Percentiles rank a stretch among this genome's conserved stretches.
Evolutionary conservation across 1,140 invertebrate genomes (phyloP).

Genomic region (Melitaea cinxia): DNA sequence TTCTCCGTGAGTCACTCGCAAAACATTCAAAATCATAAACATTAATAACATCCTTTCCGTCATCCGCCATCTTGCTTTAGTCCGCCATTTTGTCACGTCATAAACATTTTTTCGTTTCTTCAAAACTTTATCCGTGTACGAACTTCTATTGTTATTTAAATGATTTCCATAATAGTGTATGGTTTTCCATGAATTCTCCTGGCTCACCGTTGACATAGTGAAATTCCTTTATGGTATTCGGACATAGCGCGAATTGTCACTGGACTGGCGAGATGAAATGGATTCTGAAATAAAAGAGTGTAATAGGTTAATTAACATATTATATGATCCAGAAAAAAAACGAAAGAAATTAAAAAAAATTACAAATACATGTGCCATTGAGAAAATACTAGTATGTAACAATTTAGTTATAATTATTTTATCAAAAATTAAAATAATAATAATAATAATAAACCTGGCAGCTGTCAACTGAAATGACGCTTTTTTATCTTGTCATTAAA

Average conservation of each 20-base stretch:
- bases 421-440: too few relatives aligned
- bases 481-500: too few relatives aligned
- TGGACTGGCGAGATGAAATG: neutral
- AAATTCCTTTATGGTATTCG: conserved; percentile 42
- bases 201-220: conserved; percentile 67
- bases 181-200: conserved; percentile 29
- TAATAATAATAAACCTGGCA: too few relatives aligned
- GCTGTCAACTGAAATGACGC: too few relatives aligned
- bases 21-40: conserved; percentile 64
- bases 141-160: conserved; percentile 14
- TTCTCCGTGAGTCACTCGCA: conserved; percentile 54
- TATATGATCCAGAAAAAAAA: too few relatives aligned
- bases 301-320: neutral
- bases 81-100: conserved; percentile 42
- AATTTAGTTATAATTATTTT: too few relatives aligned
- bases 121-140: conserved; percentile 19
- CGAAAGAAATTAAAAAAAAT: too few relatives aligned
- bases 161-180: conserved; percentile 19
- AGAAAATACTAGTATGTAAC: too few relatives aligned
- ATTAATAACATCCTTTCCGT: conserved; percentile 60
- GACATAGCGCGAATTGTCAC: conserved; percentile 55
- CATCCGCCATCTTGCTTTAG: conserved; percentile 49
- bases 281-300: neutral
- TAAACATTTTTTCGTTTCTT: conserved; percentile 40
- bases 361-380: too few relatives aligned